These are phyloP conservation scores for Coilia nasus DNA, from an alignment of 2,797 vertebrate genomes.

Conservation along the genomic window DNA sequence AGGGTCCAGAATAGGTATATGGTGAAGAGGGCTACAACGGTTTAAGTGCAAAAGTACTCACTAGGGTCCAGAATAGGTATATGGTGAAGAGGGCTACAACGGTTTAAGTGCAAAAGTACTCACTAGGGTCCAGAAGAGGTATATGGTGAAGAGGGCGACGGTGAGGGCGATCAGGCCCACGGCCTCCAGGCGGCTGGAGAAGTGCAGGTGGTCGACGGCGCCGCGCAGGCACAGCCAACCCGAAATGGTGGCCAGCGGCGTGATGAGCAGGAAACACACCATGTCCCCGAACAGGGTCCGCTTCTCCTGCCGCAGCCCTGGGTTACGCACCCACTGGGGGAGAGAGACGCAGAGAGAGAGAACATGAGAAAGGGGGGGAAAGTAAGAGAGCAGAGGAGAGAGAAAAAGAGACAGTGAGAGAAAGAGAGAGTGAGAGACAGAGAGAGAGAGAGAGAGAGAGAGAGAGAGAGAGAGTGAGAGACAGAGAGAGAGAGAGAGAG, in stretches of 20 bases:
- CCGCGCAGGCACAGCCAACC: slow-evolving; percentile 94
- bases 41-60: no score
- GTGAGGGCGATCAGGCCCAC: slow-evolving; percentile 94
- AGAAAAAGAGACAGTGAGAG: background rate
- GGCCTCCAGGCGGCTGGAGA: slow-evolving; percentile 90
- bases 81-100: background rate
- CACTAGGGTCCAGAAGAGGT: slow-evolving; percentile 96
- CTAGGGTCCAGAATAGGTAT: slow-evolving; percentile 79
- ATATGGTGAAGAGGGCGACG: slow-evolving; percentile 96
- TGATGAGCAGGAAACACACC: slow-evolving; percentile 96
- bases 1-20: no score
- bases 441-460: background rate
- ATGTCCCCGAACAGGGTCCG: slow-evolving; percentile 94
- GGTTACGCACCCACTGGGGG: slow-evolving; percentile 90
- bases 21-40: no score
- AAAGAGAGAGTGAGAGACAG: background rate
- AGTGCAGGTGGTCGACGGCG: slow-evolving; percentile 91
- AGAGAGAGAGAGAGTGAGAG: background rate
- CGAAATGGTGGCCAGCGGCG: slow-evolving; percentile 89
- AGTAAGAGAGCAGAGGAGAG: background rate
- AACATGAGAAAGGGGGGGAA: background rate
- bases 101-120: slow-evolving; percentile 35
- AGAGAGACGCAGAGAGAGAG: background rate
- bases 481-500: background rate
- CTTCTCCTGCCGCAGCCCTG: slow-evolving; percentile 90